Evolutionary conservation across 23 tunicate genomes (phyloP).

Genomic region (Trididemnum nubilum): DNA sequence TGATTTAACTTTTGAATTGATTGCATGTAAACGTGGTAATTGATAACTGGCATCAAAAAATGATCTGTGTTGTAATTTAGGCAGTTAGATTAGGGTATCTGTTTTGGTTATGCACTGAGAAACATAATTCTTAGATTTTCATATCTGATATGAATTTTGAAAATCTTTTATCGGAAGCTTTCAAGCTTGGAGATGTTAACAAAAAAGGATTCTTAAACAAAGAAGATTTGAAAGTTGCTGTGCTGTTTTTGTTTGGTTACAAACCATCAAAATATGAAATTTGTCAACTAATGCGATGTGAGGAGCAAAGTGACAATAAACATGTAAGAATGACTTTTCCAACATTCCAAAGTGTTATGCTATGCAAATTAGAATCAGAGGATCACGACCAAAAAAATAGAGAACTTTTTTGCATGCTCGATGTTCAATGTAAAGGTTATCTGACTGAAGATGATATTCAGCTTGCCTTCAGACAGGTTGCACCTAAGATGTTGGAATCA

Average conservation of each 20-base stretch:
- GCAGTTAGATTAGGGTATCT: too few species aligned
- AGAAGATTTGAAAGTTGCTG: conserved; percentile 88
- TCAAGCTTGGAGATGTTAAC: conserved; percentile 45
- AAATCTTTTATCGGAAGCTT: conserved; percentile 12
- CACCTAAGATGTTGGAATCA: conserved; percentile 52
- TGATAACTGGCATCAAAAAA: too few species aligned
- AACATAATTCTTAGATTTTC: too few species aligned
- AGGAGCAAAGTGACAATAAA: not conserved
- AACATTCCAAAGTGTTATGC: conserved; percentile 56
- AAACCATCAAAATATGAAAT: conserved; percentile 88
- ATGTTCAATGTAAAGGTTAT: conserved; percentile 70
- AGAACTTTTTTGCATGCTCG: conserved; percentile 67
- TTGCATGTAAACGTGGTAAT: too few species aligned
- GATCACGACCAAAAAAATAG: conserved; percentile 51
- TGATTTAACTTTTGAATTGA: too few species aligned
- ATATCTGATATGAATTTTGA: not conserved
- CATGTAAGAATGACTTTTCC: conserved; percentile 33
- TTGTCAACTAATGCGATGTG: conserved; percentile 48
- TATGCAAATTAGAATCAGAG: conserved; percentile 8
- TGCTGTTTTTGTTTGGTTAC: conserved; percentile 75
- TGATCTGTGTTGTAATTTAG: too few species aligned
- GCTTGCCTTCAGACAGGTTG: conserved; percentile 54
- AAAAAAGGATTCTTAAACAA: conserved; percentile 51
- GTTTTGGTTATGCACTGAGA: too few species aligned
- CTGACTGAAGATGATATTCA: conserved; percentile 69